phyloP scores from a whole-genome alignment of 2,888 invertebrate genomes.

The Mellilla xanthometata region DNA sequence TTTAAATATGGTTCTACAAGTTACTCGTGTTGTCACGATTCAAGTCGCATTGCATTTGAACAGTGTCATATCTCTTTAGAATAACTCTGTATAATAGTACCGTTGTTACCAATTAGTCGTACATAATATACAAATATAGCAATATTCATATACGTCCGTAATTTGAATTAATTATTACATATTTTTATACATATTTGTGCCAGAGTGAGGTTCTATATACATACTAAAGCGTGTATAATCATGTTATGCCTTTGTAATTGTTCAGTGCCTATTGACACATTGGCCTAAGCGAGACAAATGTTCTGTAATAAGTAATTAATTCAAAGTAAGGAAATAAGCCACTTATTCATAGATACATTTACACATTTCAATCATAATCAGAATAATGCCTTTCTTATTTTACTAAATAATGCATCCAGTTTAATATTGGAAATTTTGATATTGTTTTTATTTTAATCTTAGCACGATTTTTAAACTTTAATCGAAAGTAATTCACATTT shows the following conservation, averaged over 20 bases:
- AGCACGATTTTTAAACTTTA: slow-evolving; percentile 28
- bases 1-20: no score
- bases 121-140: slow-evolving; percentile 30
- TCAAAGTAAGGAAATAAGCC: slow-evolving; percentile 40
- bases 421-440: neutral
- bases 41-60: no score
- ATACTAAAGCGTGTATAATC: slow-evolving; percentile 13
- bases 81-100: slow-evolving; percentile 38
- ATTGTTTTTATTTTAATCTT: slow-evolving; percentile 17
- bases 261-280: slow-evolving; percentile 24
- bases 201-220: slow-evolving; percentile 17
- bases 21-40: no score
- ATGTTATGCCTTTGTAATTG: slow-evolving; percentile 11
- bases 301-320: slow-evolving; percentile 42
- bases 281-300: slow-evolving; percentile 24
- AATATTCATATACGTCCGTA: slow-evolving; percentile 35
- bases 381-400: slow-evolving; percentile 9
- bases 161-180: slow-evolving; percentile 48
- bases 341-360: slow-evolving; percentile 23
- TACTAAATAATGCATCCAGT: slow-evolving; percentile 14
- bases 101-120: slow-evolving; percentile 73
- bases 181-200: slow-evolving; percentile 27
- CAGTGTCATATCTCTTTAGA: neutral
- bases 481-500: slow-evolving; percentile 28
- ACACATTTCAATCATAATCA: slow-evolving; percentile 13